These are phyloP conservation scores for Papilio demoleus DNA, from an alignment of 2,888 invertebrate genomes.

Conservation along the genomic window DNA sequence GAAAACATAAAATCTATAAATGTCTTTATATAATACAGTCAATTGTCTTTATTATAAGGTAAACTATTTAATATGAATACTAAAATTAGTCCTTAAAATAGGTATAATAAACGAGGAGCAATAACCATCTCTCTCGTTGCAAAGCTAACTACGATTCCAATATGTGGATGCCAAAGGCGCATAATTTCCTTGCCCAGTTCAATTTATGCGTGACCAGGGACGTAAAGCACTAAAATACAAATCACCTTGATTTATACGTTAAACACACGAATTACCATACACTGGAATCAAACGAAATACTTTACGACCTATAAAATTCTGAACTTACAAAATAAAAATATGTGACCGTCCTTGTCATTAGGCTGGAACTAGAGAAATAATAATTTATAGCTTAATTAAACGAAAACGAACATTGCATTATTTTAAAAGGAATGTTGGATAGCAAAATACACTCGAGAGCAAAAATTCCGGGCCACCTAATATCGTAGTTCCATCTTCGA, in stretches of 20 bases:
- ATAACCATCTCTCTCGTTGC: constrained; percentile 39
- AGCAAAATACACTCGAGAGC: too few species aligned
- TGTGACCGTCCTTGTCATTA: constrained; percentile 17
- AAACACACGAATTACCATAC: constrained; percentile 44
- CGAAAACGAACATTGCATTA: not conserved
- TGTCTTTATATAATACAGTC: not conserved
- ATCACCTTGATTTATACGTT: constrained; percentile 64
- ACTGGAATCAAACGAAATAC: constrained; percentile 42
- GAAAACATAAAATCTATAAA: not conserved
- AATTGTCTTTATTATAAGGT: not conserved
- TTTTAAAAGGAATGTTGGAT: not conserved
- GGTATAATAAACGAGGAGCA: constrained; percentile 29
- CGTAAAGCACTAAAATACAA: constrained; percentile 64
- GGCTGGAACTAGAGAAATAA: not conserved
- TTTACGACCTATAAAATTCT: constrained; percentile 40
- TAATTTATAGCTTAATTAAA: constrained; percentile 10
- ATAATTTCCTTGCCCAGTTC: constrained; percentile 62
- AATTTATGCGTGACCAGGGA: constrained; percentile 63
- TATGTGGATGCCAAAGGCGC: constrained; percentile 50
- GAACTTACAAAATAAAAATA: constrained; percentile 30
- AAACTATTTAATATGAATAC: not conserved
- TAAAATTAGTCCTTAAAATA: constrained; percentile 20
- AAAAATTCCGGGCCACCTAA: too few species aligned
- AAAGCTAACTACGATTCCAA: constrained; percentile 41
- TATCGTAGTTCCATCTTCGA: too few species aligned